phyloP scores from a whole-genome alignment of 2,797 vertebrate species.

The Liasis olivaceus region DNA sequence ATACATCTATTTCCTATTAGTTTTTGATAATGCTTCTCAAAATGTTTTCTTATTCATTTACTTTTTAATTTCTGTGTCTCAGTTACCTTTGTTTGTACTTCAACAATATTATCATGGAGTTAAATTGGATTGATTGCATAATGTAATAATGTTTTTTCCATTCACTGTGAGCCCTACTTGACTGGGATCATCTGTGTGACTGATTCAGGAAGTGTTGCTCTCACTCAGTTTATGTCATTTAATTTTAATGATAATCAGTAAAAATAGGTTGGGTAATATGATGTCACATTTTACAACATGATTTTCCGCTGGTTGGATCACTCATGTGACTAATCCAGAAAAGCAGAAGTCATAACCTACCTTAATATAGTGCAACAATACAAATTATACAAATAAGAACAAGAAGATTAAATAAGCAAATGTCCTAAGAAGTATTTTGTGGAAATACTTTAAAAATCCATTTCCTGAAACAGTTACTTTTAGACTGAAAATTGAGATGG shows the following conservation, averaged over 20 bases:
- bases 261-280: neutral
- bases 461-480: neutral
- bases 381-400: neutral
- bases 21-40: neutral
- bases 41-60: constrained; percentile 9
- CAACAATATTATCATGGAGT: neutral
- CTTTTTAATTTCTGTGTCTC: neutral
- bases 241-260: neutral
- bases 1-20: neutral
- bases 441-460: neutral
- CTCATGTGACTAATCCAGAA: neutral
- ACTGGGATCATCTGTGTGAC: neutral
- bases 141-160: neutral
- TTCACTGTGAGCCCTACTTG: neutral
- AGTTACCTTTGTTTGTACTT: neutral
- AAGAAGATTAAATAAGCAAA: neutral
- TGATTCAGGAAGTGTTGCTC: neutral
- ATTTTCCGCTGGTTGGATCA: neutral
- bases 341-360: neutral
- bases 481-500: neutral
- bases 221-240: neutral
- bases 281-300: neutral
- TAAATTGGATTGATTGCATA: neutral
- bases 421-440: neutral
- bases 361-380: neutral